phyloP scores from a whole-genome alignment of 2,113 vertebrate species.

The Heptranchias perlo region DNA sequence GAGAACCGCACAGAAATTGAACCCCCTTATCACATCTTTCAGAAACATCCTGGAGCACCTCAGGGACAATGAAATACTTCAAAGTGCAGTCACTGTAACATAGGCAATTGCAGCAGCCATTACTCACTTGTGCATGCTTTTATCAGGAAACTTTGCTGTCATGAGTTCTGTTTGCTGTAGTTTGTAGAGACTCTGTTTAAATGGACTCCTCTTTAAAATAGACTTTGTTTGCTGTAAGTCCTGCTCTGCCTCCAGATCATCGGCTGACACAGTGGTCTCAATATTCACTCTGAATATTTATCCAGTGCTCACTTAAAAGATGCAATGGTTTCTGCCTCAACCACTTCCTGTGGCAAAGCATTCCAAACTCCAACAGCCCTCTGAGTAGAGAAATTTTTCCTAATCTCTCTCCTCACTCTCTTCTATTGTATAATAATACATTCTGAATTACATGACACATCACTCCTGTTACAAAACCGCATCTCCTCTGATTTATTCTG shows the following conservation, averaged over 20 bases:
- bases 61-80: background rate
- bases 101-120: background rate
- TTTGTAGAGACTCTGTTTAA: too few species aligned
- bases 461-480: background rate
- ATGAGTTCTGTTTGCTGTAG: too few species aligned
- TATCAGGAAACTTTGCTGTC: too few species aligned
- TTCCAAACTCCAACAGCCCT: background rate
- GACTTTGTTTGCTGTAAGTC: too few species aligned
- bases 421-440: background rate
- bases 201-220: too few species aligned
- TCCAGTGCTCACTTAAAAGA: background rate
- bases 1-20: background rate
- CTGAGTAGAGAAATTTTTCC: background rate
- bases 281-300: too few species aligned
- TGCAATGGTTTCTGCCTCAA: background rate
- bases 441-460: background rate
- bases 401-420: background rate
- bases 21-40: background rate
- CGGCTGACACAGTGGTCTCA: too few species aligned
- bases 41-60: background rate
- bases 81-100: background rate
- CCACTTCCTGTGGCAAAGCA: background rate
- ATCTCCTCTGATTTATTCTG: background rate
- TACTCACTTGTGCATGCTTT: too few species aligned
- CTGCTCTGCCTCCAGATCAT: too few species aligned